Conservation (phyloP, 2,797 vertebrate genomes). For the Setipinna tenuifilis region DNA sequence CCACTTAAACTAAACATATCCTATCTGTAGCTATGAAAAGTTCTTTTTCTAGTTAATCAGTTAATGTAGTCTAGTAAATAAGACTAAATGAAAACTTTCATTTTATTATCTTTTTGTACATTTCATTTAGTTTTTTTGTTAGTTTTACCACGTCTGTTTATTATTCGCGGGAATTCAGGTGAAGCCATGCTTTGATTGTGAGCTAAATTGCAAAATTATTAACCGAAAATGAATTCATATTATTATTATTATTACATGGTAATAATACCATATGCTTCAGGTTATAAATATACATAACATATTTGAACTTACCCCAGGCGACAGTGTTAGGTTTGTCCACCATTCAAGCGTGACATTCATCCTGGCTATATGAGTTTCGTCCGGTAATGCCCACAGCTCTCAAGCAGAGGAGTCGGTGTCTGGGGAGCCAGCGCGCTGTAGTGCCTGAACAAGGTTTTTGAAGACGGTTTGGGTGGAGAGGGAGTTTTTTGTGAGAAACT, state of each 20-base stretch:
- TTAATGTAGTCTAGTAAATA: too few relatives aligned
- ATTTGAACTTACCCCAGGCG: background rate
- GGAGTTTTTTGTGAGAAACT: conserved; percentile 83
- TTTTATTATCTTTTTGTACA: too few relatives aligned
- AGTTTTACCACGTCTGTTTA: background rate
- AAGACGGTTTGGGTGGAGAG: conserved; percentile 79
- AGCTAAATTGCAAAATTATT: background rate
- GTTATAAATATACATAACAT: background rate
- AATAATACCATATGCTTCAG: background rate
- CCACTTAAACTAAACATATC: background rate
- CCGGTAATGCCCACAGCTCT: background rate
- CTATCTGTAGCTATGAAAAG: background rate
- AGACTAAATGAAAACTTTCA: too few relatives aligned
- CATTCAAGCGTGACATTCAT: conserved; percentile 11
- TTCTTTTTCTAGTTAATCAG: too few relatives aligned
- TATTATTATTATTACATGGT: background rate
- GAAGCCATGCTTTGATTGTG: background rate
- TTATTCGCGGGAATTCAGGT: background rate
- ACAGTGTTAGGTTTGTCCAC: background rate
- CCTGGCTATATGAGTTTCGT: background rate
- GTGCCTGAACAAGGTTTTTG: conserved; percentile 78
- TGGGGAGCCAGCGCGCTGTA: conserved; percentile 66
- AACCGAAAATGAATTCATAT: background rate
- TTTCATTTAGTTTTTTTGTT: too few relatives aligned
- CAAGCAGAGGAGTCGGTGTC: conserved; percentile 42